These are phyloP conservation scores for Cyphomyrmex costatus DNA, from an alignment of 1,140 invertebrate genomes.

Conservation along the genomic window DNA sequence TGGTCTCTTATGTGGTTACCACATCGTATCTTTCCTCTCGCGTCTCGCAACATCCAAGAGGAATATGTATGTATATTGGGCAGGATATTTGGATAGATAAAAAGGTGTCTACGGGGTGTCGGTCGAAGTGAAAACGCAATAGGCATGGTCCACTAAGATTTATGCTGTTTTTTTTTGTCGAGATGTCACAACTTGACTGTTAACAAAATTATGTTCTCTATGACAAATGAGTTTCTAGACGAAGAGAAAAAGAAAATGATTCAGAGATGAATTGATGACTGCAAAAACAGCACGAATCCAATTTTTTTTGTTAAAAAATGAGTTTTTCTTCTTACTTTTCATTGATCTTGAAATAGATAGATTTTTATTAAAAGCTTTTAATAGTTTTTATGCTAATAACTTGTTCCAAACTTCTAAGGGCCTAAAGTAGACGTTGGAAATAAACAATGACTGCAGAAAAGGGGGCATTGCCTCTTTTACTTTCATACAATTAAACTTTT, in stretches of 20 bases:
- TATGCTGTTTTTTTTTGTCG: conserved; percentile 6
- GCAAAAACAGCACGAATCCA: no score
- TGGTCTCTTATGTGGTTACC: conserved; percentile 69
- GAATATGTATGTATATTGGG: neutral
- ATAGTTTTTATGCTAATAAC: no score
- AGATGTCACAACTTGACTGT: conserved; percentile 6
- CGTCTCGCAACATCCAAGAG: conserved; percentile 6
- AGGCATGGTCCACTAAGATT: neutral
- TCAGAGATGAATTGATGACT: neutral
- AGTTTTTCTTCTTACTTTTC: no score
- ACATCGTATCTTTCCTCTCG: conserved; percentile 68
- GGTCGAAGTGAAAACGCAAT: conserved; percentile 36
- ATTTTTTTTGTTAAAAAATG: no score
- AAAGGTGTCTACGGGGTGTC: conserved; percentile 64
- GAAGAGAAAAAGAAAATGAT: neutral
- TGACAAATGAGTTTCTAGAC: neutral
- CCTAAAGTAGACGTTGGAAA: neutral
- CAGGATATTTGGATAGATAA: conserved; percentile 46
- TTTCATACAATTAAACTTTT: neutral
- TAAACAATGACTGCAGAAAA: neutral
- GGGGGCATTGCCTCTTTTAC: neutral
- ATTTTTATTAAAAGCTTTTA: no score
- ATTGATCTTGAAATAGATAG: no score
- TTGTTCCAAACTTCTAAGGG: neutral
- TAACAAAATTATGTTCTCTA: conserved; percentile 3